phyloP scores from a whole-genome alignment of 2,797 vertebrate genomes.

The Falco cherrug region DNA sequence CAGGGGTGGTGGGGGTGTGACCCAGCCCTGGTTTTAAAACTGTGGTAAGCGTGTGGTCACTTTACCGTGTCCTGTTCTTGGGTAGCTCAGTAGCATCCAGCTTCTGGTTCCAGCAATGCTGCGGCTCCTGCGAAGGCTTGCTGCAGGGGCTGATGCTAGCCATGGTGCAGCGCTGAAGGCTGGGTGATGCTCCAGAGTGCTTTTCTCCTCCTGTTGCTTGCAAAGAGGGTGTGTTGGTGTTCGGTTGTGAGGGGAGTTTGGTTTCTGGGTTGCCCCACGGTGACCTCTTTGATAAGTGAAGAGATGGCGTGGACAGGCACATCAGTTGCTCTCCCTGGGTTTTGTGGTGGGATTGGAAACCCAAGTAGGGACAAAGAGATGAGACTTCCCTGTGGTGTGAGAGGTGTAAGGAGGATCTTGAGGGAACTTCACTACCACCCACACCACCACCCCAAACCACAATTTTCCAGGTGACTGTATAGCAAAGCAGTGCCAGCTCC shows the following conservation, averaged over 20 bases:
- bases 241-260: neutral
- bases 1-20: neutral
- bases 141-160: neutral
- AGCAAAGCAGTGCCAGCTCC: neutral
- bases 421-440: neutral
- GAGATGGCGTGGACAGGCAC: neutral
- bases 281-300: neutral
- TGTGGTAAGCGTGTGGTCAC: neutral
- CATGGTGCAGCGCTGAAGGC: neutral
- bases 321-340: neutral
- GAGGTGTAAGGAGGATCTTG: neutral
- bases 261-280: neutral
- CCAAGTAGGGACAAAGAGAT: neutral
- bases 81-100: neutral
- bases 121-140: accelerated
- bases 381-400: neutral
- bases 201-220: neutral
- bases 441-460: accelerated
- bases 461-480: neutral
- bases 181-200: neutral
- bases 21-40: neutral
- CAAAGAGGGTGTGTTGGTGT: neutral
- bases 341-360: neutral
- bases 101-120: neutral
- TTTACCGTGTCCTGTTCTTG: neutral